Conservation (phyloP, 2,113 vertebrate genomes). For the Megaleporinus macrocephalus region DNA sequence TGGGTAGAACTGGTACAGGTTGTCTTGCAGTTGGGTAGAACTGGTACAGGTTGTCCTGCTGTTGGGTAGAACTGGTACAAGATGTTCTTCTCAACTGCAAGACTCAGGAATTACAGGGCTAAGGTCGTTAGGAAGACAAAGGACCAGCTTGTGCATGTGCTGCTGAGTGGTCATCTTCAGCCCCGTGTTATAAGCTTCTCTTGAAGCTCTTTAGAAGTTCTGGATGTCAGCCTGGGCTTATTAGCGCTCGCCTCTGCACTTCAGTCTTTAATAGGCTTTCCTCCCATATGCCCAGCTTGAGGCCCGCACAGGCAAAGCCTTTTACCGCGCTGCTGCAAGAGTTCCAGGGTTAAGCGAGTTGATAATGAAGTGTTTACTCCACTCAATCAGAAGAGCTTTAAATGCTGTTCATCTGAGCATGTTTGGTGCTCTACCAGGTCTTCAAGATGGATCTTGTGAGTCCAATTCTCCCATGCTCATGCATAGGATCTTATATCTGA, state of each 20-base stretch:
- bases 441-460: too few species aligned
- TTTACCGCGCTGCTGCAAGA: neutral
- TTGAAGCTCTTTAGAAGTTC: neutral
- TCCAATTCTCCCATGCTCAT: too few species aligned
- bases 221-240: neutral
- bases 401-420: too few species aligned
- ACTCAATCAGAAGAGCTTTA: too few species aligned
- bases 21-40: too few species aligned
- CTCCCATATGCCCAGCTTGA: conserved; percentile 6
- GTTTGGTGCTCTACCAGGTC: too few species aligned
- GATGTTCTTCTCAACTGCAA: too few species aligned
- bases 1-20: too few species aligned
- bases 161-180: conserved; percentile 20
- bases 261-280: conserved; percentile 41
- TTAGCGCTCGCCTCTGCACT: conserved; percentile 13
- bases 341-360: neutral
- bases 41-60: too few species aligned
- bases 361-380: neutral
- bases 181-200: neutral
- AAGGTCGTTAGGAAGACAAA: conserved; percentile 29
- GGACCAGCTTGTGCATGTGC: neutral
- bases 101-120: conserved; percentile 25
- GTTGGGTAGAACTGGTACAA: too few species aligned
- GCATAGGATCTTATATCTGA: too few species aligned
- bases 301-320: neutral